phyloP scores from a whole-genome alignment of 1,140 invertebrate species.

The Ectropis grisescens region DNA sequence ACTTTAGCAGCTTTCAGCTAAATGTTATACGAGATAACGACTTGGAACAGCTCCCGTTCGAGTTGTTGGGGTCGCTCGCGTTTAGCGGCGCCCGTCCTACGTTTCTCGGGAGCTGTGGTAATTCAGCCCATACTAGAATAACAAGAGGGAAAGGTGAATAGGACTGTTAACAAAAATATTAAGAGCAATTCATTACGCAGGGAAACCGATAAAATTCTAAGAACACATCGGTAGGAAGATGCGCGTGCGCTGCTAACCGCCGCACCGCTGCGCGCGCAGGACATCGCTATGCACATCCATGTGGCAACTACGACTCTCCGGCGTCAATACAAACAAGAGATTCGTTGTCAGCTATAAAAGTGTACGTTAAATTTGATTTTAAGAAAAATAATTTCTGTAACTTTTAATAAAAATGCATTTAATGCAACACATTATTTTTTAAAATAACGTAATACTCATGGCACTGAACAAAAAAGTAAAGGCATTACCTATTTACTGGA shows the following conservation, averaged over 20 bases:
- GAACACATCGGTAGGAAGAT: slow-evolving; percentile 25
- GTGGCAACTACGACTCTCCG: too few species aligned
- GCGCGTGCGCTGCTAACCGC: too few species aligned
- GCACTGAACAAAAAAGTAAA: slow-evolving; percentile 56
- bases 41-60: too few species aligned
- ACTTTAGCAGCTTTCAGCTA: slow-evolving; percentile 40
- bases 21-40: slow-evolving; percentile 14
- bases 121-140: too few species aligned
- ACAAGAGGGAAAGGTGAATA: too few species aligned
- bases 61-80: too few species aligned
- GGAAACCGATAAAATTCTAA: slow-evolving; percentile 16
- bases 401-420: slow-evolving; percentile 48
- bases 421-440: slow-evolving; percentile 58
- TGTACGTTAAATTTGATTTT: neutral
- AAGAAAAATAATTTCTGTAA: slow-evolving; percentile 3
- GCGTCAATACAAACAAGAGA: slow-evolving; percentile 39
- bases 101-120: too few species aligned
- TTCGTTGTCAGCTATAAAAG: slow-evolving; percentile 38
- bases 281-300: slow-evolving; percentile 61
- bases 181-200: too few species aligned
- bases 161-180: too few species aligned
- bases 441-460: slow-evolving; percentile 64
- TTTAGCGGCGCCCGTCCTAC: too few species aligned
- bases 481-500: slow-evolving; percentile 28
- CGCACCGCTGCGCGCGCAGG: too few species aligned